These are phyloP conservation scores for Pao palembangensis DNA, from an alignment of 2,113 vertebrate species.

Conservation along the genomic window DNA sequence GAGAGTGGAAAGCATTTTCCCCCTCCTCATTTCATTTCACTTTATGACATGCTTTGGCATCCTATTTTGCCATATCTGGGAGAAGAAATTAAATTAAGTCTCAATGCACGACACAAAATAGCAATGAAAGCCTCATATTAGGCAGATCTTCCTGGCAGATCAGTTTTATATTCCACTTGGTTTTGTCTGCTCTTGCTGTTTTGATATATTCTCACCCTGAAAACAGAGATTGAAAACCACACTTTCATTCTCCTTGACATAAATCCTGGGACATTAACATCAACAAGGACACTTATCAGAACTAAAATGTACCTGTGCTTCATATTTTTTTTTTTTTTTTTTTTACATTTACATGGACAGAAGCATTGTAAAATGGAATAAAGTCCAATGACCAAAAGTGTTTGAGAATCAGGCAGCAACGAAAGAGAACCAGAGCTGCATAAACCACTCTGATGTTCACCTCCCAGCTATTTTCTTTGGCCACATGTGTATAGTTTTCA, in stretches of 20 bases:
- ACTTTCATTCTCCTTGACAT: conserved; percentile 27
- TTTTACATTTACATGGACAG: background rate
- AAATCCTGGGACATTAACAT: conserved; percentile 58
- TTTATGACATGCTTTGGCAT: conserved; percentile 39
- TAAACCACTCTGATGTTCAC: conserved; percentile 20
- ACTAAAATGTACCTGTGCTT: background rate
- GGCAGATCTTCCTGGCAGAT: conserved; percentile 24
- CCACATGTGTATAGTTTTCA: conserved; percentile 35
- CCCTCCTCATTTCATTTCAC: conserved; percentile 44
- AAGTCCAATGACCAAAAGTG: background rate
- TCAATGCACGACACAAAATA: conserved; percentile 35
- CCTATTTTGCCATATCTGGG: conserved; percentile 33
- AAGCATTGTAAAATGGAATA: background rate
- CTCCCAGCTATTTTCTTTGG: conserved; percentile 32
- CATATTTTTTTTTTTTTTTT: background rate
- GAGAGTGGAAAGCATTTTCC: conserved; percentile 24
- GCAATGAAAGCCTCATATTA: conserved; percentile 27
- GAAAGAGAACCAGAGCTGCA: conserved; percentile 5
- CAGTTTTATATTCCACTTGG: conserved; percentile 41
- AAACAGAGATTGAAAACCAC: conserved; percentile 23
- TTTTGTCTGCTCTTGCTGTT: conserved; percentile 56
- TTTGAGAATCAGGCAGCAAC: conserved; percentile 12
- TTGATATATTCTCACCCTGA: conserved; percentile 35
- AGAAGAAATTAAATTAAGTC: conserved; percentile 39
- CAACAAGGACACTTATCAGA: conserved; percentile 41